phyloP scores from a whole-genome alignment of 2,888 invertebrate species.

The Epirrhoe tristata region DNA sequence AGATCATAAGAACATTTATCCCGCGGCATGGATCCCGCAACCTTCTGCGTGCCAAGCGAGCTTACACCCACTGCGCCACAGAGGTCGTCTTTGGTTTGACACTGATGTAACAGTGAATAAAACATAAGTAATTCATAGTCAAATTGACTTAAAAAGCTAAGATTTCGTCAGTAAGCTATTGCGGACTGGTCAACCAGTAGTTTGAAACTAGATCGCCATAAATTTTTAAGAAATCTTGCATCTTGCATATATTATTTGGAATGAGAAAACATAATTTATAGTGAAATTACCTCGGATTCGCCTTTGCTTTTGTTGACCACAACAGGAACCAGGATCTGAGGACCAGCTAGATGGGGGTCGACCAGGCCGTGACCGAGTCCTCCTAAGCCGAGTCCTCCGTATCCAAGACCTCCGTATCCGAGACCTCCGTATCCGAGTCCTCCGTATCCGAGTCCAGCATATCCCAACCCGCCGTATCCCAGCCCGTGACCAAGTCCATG shows the following conservation, averaged over 20 bases:
- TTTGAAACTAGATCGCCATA: background rate
- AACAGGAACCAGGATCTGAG: slow-evolving; percentile 3
- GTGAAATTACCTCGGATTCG: slow-evolving; percentile 7
- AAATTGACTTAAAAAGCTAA: background rate
- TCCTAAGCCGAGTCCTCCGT: background rate
- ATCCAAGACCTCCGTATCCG: background rate
- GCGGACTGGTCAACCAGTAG: background rate
- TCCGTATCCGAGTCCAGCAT: slow-evolving; percentile 9
- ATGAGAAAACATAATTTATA: background rate
- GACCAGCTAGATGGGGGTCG: slow-evolving; percentile 3
- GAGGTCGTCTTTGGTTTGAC: background rate
- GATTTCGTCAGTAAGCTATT: background rate
- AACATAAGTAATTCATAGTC: background rate
- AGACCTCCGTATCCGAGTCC: slow-evolving; percentile 13
- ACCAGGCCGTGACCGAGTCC: slow-evolving; percentile 6
- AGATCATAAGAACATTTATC: too few relatives aligned
- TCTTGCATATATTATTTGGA: background rate
- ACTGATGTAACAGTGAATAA: background rate
- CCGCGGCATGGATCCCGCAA: too few relatives aligned
- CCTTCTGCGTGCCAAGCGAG: too few relatives aligned
- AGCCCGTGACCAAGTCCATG: background rate
- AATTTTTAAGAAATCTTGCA: background rate
- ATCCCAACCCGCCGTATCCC: slow-evolving; percentile 10
- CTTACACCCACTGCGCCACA: too few relatives aligned
- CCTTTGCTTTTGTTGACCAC: slow-evolving; percentile 9